These are phyloP conservation scores for Drosophila watanabei DNA, from an alignment of 1,140 invertebrate species.

Conservation along the genomic window DNA sequence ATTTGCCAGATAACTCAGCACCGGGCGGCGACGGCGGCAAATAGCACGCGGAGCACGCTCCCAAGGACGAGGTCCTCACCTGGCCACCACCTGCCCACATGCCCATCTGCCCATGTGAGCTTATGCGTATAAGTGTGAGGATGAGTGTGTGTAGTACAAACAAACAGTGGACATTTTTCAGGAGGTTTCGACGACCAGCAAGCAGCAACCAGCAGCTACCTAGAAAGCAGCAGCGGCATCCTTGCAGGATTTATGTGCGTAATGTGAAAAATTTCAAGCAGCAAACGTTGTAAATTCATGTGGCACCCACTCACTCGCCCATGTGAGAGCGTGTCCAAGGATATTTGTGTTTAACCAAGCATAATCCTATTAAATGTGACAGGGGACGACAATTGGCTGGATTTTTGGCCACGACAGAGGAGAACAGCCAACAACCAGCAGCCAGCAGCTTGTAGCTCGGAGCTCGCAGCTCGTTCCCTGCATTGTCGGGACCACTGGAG, in stretches of 20 bases:
- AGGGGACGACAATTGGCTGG: slow-evolving; percentile 77
- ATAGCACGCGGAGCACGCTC: slow-evolving; percentile 64
- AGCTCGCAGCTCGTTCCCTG: slow-evolving; percentile 12
- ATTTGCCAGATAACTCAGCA: slow-evolving; percentile 83
- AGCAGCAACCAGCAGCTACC: slow-evolving; percentile 18
- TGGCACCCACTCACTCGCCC: slow-evolving; percentile 44
- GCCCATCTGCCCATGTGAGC: slow-evolving; percentile 10
- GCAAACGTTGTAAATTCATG: slow-evolving; percentile 75
- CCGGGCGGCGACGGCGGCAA: slow-evolving; percentile 65
- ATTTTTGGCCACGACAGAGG: slow-evolving; percentile 61
- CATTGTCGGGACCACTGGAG: slow-evolving; percentile 67
- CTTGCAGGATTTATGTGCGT: slow-evolving; percentile 74
- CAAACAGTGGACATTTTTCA: slow-evolving; percentile 81
- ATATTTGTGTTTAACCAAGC: slow-evolving; percentile 81
- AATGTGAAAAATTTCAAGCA: slow-evolving; percentile 78
- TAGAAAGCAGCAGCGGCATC: slow-evolving; percentile 53
- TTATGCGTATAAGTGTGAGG: slow-evolving; percentile 14
- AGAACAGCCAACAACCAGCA: slow-evolving; percentile 29
- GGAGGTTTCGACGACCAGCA: slow-evolving; percentile 58
- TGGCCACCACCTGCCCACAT: slow-evolving; percentile 27
- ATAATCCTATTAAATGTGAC: slow-evolving; percentile 80
- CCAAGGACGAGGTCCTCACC: slow-evolving; percentile 61
- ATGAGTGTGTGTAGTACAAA: slow-evolving; percentile 46
- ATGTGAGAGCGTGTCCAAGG: slow-evolving; percentile 39
- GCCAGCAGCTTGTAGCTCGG: not conserved